Evolutionary conservation across 1,140 invertebrate species (phyloP).

Genomic region (Pachypeltis micranthus): DNA sequence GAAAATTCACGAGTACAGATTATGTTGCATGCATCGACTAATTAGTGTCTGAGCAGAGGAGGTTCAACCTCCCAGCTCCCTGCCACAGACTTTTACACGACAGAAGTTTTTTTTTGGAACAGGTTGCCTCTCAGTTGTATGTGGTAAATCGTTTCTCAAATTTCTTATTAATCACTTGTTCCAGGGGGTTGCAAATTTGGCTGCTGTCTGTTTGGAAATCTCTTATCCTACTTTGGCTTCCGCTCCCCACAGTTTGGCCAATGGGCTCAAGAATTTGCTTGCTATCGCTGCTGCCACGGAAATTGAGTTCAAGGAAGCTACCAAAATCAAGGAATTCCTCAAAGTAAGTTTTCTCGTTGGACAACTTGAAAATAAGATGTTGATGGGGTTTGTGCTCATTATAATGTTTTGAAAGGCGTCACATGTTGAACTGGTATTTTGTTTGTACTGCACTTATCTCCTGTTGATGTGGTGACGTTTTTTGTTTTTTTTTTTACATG

Average conservation of each 20-base stretch:
- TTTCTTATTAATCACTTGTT: slow-evolving; percentile 11
- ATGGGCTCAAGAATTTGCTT: slow-evolving; percentile 96
- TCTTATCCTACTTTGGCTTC: slow-evolving; percentile 94
- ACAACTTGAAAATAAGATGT: slow-evolving; percentile 25
- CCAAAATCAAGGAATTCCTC: slow-evolving; percentile 81
- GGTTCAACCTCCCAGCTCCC: too few species aligned
- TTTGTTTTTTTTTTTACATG: too few species aligned
- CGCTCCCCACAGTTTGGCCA: slow-evolving; percentile 90
- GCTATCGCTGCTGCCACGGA: slow-evolving; percentile 93
- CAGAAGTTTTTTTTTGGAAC: too few species aligned
- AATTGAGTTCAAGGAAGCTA: slow-evolving; percentile 86
- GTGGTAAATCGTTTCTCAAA: background rate
- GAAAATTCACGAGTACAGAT: too few species aligned
- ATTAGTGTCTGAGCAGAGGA: too few species aligned
- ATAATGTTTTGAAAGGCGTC: slow-evolving; percentile 15
- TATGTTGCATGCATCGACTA: too few species aligned
- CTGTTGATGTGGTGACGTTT: too few species aligned
- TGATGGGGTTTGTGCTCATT: too few species aligned
- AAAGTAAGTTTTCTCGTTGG: slow-evolving; percentile 43
- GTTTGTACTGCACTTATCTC: too few species aligned
- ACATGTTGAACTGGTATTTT: background rate
- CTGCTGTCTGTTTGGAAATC: slow-evolving; percentile 84
- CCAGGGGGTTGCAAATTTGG: slow-evolving; percentile 80
- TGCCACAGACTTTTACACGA: too few species aligned
- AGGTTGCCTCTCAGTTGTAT: too few species aligned